Conservation (phyloP, 2,888 invertebrate genomes). For the Pimpla rufipes region DNA sequence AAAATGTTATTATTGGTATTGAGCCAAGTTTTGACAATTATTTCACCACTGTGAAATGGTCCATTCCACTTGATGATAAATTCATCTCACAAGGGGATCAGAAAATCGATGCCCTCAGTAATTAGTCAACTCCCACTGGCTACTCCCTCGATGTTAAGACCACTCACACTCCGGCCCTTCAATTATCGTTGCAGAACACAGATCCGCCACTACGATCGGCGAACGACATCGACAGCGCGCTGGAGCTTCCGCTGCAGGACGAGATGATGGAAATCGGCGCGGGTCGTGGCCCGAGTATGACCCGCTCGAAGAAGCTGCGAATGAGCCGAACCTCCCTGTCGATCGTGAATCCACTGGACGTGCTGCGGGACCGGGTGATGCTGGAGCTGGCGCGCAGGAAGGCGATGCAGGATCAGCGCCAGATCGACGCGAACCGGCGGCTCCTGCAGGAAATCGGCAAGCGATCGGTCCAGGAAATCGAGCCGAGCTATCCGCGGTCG, state of each 20-base stretch:
- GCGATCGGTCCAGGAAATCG: conserved; percentile 84
- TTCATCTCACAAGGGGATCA: too few relatives aligned
- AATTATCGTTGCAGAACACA: conserved; percentile 55
- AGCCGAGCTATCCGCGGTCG: conserved; percentile 38
- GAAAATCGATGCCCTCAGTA: too few relatives aligned
- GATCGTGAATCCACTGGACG: conserved; percentile 95
- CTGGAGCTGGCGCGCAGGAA: conserved; percentile 94
- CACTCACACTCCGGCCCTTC: too few relatives aligned
- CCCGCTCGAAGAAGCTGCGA: conserved; percentile 77
- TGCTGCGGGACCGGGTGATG: conserved; percentile 92
- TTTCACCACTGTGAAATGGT: too few relatives aligned
- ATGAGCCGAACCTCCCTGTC: conserved; percentile 88
- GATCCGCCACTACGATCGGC: conserved; percentile 40
- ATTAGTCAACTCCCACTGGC: too few relatives aligned
- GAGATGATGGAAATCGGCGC: conserved; percentile 75
- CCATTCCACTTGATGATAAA: too few relatives aligned
- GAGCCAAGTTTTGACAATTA: too few relatives aligned
- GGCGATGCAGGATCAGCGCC: conserved; percentile 91
- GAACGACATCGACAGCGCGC: conserved; percentile 47
- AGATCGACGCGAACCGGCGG: conserved; percentile 91
- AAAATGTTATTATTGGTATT: too few relatives aligned
- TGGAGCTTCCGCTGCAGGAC: conserved; percentile 66
- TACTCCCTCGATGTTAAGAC: too few relatives aligned
- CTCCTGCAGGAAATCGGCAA: conserved; percentile 93
- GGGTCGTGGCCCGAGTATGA: conserved; percentile 70